These are phyloP conservation scores for Cyclopterus lumpus DNA, from an alignment of 2,797 vertebrate species.

Conservation along the genomic window DNA sequence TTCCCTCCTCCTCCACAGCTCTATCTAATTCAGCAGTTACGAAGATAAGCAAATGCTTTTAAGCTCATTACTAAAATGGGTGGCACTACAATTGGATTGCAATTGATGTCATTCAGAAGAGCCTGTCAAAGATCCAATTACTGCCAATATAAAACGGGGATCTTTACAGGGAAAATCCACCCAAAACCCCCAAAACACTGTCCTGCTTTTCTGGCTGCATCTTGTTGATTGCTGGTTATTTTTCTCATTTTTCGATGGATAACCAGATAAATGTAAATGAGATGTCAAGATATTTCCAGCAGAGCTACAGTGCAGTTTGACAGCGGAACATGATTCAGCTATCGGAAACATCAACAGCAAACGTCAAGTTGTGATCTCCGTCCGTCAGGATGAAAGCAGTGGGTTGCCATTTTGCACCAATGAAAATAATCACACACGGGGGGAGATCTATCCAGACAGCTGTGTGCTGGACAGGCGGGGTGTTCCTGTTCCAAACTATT, in stretches of 20 bases:
- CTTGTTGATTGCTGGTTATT: neutral
- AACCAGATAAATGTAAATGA: constrained; percentile 38
- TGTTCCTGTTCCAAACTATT: constrained; percentile 7
- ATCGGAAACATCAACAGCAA: constrained; percentile 35
- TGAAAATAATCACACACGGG: neutral
- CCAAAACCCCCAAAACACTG: neutral
- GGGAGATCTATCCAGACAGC: neutral
- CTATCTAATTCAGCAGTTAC: constrained; percentile 49
- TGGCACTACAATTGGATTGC: constrained; percentile 37
- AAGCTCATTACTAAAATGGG: constrained; percentile 60
- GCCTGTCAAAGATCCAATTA: constrained; percentile 41
- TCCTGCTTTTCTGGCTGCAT: neutral
- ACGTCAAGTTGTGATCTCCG: constrained; percentile 34
- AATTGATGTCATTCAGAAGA: constrained; percentile 34
- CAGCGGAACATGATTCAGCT: constrained; percentile 25
- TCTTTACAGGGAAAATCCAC: constrained; percentile 18
- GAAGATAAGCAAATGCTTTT: constrained; percentile 63
- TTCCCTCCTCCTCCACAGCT: constrained; percentile 7
- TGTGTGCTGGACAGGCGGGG: neutral
- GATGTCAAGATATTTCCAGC: constrained; percentile 35
- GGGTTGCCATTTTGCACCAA: neutral
- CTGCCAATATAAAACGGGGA: constrained; percentile 15
- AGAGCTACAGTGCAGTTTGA: constrained; percentile 16
- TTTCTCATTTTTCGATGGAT: neutral
- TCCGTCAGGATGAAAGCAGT: constrained; percentile 27